A percentile compares a stretch with the other conserved stretches of the same genome.
These are phyloP conservation scores for Paramormyrops hopkinsi DNA, from an alignment of 2,797 vertebrate genomes.

Conservation along the genomic window DNA sequence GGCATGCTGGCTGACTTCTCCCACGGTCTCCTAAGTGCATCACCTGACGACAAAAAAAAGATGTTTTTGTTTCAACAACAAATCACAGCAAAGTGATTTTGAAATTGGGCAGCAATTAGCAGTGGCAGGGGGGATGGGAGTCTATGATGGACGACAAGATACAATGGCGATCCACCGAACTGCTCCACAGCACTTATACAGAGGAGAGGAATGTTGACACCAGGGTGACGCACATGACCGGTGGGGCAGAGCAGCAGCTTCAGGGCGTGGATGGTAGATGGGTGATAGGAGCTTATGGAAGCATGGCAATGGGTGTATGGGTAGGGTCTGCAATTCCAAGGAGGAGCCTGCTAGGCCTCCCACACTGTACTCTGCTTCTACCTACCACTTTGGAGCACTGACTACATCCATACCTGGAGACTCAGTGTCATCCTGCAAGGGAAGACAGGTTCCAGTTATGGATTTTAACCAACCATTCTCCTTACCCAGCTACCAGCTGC, in stretches of 20 bases:
- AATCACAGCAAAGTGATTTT: neutral
- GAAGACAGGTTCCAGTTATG: conserved; percentile 22
- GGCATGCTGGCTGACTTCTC: conserved; percentile 59
- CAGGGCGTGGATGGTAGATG: neutral
- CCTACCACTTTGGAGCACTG: conserved; percentile 58
- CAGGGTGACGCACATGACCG: too few species aligned
- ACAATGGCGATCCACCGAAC: neutral
- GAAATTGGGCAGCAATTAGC: neutral
- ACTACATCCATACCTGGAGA: conserved; percentile 44
- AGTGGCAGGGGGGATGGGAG: neutral
- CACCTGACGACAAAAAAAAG: conserved; percentile 35
- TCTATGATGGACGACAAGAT: neutral
- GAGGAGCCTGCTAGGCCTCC: neutral
- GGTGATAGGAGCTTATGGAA: neutral
- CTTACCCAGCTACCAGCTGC: neutral
- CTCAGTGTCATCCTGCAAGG: conserved; percentile 71
- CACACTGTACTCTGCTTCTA: neutral
- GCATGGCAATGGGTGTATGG: neutral
- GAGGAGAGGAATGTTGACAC: neutral
- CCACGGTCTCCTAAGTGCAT: conserved; percentile 63
- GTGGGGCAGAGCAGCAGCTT: neutral
- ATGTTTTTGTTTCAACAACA: neutral
- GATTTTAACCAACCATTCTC: neutral
- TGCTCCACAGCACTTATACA: neutral
- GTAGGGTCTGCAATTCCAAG: neutral